Evolutionary conservation across 2,113 vertebrate species (phyloP).

Genomic region (Lampris megalopsis): DNA sequence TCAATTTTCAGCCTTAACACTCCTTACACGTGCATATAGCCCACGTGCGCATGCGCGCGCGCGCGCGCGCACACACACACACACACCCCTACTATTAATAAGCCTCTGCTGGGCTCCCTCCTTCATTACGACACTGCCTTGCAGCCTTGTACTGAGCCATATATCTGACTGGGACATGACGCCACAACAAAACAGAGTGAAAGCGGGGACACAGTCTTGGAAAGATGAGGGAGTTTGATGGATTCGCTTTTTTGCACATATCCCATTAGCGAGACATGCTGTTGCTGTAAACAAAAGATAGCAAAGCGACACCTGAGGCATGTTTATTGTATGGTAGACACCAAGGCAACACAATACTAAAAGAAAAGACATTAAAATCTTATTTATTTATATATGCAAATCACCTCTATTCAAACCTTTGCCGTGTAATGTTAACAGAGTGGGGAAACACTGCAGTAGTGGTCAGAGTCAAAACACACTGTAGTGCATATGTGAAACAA

Average conservation of each 20-base stretch:
- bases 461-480: no score
- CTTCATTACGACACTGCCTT: constrained; percentile 19
- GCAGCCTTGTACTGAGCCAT: constrained; percentile 24
- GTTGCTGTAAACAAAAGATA: constrained; percentile 6
- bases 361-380: no score
- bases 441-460: no score
- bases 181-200: constrained; percentile 15
- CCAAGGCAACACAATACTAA: no score
- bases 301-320: neutral
- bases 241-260: constrained; percentile 3
- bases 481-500: no score
- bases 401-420: no score
- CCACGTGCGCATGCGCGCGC: neutral
- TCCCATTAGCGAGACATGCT: constrained; percentile 12
- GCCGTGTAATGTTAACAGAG: no score
- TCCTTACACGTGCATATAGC: constrained; percentile 16
- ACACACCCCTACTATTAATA: constrained; percentile 54
- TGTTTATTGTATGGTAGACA: no score
- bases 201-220: constrained; percentile 13
- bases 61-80: neutral
- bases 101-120: constrained; percentile 22
- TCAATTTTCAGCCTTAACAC: constrained; percentile 27
- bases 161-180: constrained; percentile 29
- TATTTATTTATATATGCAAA: no score
- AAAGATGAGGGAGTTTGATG: constrained; percentile 12